Percentiles rank a stretch among this genome's conserved stretches.
phyloP scores from a whole-genome alignment of 2,797 vertebrate species.

The Anniella stebbinsi region DNA sequence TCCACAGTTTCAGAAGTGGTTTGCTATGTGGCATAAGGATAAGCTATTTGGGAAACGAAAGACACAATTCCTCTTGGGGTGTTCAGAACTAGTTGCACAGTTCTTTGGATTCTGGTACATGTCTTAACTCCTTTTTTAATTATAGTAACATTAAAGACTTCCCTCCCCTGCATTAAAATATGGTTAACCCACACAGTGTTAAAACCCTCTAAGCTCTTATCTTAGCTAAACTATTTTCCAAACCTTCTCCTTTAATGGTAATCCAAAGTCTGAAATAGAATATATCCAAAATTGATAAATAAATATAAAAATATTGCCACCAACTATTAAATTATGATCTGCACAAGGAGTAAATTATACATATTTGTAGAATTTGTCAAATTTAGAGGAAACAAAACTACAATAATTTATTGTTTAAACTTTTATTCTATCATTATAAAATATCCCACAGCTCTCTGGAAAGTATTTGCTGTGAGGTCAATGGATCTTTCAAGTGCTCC shows the following conservation, averaged over 20 bases:
- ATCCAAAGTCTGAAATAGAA: background rate
- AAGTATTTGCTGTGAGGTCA: constrained; percentile 31
- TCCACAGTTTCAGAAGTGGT: background rate
- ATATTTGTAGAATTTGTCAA: background rate
- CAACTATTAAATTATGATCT: constrained; percentile 7
- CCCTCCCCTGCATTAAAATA: background rate
- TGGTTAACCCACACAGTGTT: background rate
- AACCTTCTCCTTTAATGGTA: background rate
- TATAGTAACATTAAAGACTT: too few species aligned
- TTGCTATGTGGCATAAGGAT: background rate
- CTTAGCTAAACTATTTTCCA: background rate
- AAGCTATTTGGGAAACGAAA: too few species aligned
- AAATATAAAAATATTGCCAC: constrained; percentile 22
- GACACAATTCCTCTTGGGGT: too few species aligned
- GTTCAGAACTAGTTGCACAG: too few species aligned
- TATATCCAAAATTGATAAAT: constrained; percentile 27
- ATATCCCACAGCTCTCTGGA: background rate
- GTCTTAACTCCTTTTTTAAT: too few species aligned
- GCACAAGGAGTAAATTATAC: background rate
- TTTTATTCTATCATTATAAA: constrained; percentile 24
- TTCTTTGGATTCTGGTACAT: too few species aligned
- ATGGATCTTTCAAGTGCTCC: too few species aligned
- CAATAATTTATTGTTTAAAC: background rate
- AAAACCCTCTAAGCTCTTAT: background rate
- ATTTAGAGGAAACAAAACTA: constrained; percentile 1